Evolutionary conservation across 2,797 vertebrate genomes (phyloP).

Genomic region (Erpetoichthys calabaricus): DNA sequence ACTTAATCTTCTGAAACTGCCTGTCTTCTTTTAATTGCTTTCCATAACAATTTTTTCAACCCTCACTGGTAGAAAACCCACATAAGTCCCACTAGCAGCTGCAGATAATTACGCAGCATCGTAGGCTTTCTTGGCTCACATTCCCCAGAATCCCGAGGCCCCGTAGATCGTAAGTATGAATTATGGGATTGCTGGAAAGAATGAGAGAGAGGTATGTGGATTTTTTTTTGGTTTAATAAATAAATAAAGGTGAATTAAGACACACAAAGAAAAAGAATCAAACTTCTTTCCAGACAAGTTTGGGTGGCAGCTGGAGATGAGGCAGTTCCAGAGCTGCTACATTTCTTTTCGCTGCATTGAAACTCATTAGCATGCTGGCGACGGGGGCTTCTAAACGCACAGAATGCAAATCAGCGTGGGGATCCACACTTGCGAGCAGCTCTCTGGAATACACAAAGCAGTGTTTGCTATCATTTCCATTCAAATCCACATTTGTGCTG

Average conservation of each 20-base stretch:
- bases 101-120: constrained; percentile 66
- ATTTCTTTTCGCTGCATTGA: background rate
- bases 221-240: too few relatives aligned
- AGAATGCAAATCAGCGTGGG: background rate
- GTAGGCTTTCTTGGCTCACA: constrained; percentile 59
- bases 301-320: background rate
- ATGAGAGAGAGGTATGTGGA: constrained; percentile 7
- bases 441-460: background rate
- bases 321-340: background rate
- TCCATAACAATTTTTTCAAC: constrained; percentile 62
- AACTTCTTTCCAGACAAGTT: constrained; percentile 7
- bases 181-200: constrained; percentile 49
- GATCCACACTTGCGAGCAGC: background rate
- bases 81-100: constrained; percentile 68
- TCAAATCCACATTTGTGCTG: background rate
- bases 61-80: constrained; percentile 41
- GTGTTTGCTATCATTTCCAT: background rate
- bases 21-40: constrained; percentile 47
- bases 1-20: constrained; percentile 36
- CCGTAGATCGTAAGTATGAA: constrained; percentile 41
- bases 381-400: background rate
- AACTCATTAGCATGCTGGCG: background rate
- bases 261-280: constrained; percentile 16
- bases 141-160: constrained; percentile 40
- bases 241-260: too few relatives aligned